Evolutionary conservation across 2,888 invertebrate species (phyloP).

Genomic region (Melieria picta): DNA sequence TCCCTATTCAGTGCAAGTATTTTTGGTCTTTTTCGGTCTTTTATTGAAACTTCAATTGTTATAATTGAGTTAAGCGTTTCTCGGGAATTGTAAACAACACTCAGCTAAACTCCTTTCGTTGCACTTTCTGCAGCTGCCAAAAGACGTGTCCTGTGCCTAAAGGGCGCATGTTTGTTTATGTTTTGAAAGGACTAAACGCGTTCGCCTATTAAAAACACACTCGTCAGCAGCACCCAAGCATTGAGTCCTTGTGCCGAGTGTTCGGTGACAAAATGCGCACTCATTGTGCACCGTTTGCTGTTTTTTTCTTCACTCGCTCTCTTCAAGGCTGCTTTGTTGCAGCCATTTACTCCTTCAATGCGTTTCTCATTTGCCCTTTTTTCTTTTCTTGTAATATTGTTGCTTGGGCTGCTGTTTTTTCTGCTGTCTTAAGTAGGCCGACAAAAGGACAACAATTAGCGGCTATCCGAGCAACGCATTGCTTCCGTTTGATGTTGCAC

Average conservation of each 20-base stretch:
- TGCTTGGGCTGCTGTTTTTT: neutral
- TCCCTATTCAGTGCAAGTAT: too few species aligned
- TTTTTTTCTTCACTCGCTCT: conserved; percentile 1
- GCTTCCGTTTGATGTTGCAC: neutral
- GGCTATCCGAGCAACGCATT: conserved; percentile 6
- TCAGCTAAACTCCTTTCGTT: too few species aligned
- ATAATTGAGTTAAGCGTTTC: too few species aligned
- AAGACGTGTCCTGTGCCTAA: neutral
- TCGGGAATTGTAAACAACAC: too few species aligned
- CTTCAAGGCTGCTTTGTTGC: neutral
- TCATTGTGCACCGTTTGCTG: conserved; percentile 8
- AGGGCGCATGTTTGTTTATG: conserved; percentile 17
- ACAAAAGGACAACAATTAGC: conserved; percentile 35
- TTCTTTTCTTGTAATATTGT: neutral
- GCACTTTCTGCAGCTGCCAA: too few species aligned
- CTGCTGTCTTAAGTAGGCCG: conserved; percentile 29
- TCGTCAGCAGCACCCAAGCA: conserved; percentile 12
- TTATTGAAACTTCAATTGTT: too few species aligned
- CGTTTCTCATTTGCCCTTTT: conserved; percentile 1
- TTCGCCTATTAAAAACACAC: conserved; percentile 20
- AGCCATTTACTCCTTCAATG: neutral
- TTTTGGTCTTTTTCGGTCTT: too few species aligned
- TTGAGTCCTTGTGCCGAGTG: neutral
- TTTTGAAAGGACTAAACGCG: conserved; percentile 33
- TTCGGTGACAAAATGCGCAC: conserved; percentile 22